A percentile compares a stretch with the other conserved stretches of the same genome.
phyloP scores from a whole-genome alignment of 1,140 invertebrate genomes.

The Alviniconcha marisindica region DNA sequence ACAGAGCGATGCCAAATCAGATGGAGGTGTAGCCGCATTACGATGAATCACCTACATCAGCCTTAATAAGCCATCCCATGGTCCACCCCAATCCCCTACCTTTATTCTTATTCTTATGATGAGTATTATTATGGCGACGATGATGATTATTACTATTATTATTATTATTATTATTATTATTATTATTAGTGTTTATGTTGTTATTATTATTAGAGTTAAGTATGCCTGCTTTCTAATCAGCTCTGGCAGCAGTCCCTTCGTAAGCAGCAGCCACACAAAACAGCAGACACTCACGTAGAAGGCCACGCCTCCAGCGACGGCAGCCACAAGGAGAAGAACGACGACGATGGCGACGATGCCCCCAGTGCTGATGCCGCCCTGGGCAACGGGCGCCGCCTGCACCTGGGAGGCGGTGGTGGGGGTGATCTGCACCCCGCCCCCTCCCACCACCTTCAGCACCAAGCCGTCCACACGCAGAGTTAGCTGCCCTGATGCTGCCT shows the following conservation, averaged over 20 bases:
- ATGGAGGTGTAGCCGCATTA: too few relatives aligned
- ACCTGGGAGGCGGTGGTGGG: constrained; percentile 27
- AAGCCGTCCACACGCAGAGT: constrained; percentile 3
- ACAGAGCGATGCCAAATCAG: too few relatives aligned
- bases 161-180: too few relatives aligned
- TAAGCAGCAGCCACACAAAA: not conserved
- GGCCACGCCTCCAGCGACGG: not conserved
- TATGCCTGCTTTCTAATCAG: not conserved
- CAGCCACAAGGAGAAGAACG: constrained; percentile 17
- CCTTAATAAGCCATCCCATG: too few relatives aligned
- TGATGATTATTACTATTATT: too few relatives aligned
- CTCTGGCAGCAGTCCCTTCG: not conserved
- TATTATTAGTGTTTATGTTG: too few relatives aligned
- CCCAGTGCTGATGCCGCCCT: not conserved
- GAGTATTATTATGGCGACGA: too few relatives aligned
- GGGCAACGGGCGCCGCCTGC: not conserved
- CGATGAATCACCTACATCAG: too few relatives aligned
- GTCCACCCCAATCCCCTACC: too few relatives aligned
- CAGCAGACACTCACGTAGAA: not conserved
- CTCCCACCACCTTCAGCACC: not conserved
- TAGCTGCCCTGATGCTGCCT: constrained; percentile 16
- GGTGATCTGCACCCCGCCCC: not conserved
- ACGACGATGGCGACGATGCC: constrained; percentile 17
- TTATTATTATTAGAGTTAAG: too few relatives aligned
- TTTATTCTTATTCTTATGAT: too few relatives aligned